Evolutionary conservation across 2,888 invertebrate genomes (phyloP).

Genomic region (Caenorhabditis sp.): DNA sequence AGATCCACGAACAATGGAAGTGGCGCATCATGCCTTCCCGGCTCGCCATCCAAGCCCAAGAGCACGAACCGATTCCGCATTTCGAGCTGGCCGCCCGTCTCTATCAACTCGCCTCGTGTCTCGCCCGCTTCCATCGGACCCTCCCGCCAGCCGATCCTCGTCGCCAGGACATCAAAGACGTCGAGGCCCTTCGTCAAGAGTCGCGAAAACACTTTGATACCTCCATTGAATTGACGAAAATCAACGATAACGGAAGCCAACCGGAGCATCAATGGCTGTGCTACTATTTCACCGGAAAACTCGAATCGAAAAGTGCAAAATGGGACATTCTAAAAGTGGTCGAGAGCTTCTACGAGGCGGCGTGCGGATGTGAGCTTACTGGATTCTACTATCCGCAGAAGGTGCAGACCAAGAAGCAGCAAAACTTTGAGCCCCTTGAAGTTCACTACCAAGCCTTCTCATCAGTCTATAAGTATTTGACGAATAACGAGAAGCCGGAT

Average conservation of each 20-base stretch:
- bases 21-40: constrained; percentile 73
- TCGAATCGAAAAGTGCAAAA: constrained; percentile 61
- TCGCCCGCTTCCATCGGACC: constrained; percentile 58
- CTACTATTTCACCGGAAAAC: constrained; percentile 72
- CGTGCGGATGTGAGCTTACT: constrained; percentile 73
- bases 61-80: constrained; percentile 58
- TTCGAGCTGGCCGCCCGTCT: constrained; percentile 67
- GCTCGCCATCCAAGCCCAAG: constrained; percentile 69
- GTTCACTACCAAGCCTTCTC: constrained; percentile 74
- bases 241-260: constrained; percentile 51
- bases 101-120: constrained; percentile 69
- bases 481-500: constrained; percentile 46
- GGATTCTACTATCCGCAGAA: constrained; percentile 70
- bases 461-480: constrained; percentile 67
- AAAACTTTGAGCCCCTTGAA: constrained; percentile 74
- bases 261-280: constrained; percentile 72
- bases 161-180: constrained; percentile 1
- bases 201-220: constrained; percentile 62
- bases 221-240: constrained; percentile 50
- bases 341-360: constrained; percentile 72
- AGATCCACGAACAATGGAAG: constrained; percentile 63
- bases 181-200: constrained; percentile 41
- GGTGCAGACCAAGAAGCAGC: constrained; percentile 69
- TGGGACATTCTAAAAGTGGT: constrained; percentile 67
- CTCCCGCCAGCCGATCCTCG: constrained; percentile 53